These are phyloP conservation scores for Silvanus unidentatus DNA, from an alignment of 2,888 invertebrate genomes.

Conservation along the genomic window DNA sequence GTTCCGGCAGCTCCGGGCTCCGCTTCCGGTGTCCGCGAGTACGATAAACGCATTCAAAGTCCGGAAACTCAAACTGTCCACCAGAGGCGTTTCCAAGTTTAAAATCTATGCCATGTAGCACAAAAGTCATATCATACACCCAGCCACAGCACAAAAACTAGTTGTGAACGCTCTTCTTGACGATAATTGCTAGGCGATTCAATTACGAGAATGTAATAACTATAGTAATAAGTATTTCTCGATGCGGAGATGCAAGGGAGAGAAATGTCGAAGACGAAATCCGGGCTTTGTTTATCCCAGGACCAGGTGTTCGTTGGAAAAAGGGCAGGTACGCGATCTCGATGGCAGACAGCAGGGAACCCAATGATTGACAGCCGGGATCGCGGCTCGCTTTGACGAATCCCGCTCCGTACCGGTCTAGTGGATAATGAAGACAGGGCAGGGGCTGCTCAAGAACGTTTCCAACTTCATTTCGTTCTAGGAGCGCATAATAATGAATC, in stretches of 20 bases:
- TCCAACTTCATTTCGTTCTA: no score
- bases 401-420: conserved; percentile 24
- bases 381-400: conserved; percentile 39
- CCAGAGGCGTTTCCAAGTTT: conserved; percentile 30
- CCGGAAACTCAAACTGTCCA: conserved; percentile 46
- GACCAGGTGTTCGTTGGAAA: conserved; percentile 21
- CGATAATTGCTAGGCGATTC: no score
- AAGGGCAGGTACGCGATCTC: conserved; percentile 24
- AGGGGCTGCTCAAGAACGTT: conserved; percentile 10
- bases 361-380: conserved; percentile 41
- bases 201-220: no score
- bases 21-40: conserved; percentile 44
- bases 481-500: no score
- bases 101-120: not conserved
- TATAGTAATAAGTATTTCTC: no score
- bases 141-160: no score
- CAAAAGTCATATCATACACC: no score
- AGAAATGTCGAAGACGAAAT: no score
- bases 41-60: conserved; percentile 44
- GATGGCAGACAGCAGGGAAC: conserved; percentile 40
- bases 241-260: no score
- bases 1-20: conserved; percentile 46
- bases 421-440: conserved; percentile 30
- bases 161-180: no score
- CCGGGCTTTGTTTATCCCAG: no score